Evolutionary conservation across 1,140 invertebrate genomes (phyloP).

Genomic region (Drosophila equinoxialis): DNA sequence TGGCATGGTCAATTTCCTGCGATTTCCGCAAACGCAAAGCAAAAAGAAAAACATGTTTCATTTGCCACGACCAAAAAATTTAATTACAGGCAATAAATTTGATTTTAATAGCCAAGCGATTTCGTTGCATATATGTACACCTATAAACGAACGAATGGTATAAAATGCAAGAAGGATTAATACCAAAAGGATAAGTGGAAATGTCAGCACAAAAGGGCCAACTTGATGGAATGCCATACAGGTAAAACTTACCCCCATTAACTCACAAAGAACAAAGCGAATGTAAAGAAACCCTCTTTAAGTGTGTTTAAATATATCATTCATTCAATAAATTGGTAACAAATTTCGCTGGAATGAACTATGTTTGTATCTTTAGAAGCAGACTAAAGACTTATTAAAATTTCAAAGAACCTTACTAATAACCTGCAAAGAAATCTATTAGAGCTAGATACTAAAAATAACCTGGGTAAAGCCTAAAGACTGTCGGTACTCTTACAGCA

Average conservation of each 20-base stretch:
- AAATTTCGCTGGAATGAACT: too few relatives aligned
- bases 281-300: too few relatives aligned
- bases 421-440: too few relatives aligned
- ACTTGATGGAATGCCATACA: conserved; percentile 41
- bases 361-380: too few relatives aligned
- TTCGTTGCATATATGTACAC: conserved; percentile 40
- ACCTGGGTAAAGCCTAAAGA: too few relatives aligned
- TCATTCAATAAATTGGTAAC: too few relatives aligned
- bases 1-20: conserved; percentile 70
- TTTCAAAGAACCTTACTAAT: too few relatives aligned
- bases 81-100: conserved; percentile 78
- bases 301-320: too few relatives aligned
- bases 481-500: neutral
- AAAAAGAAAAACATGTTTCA: conserved; percentile 23
- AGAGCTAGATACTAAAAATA: too few relatives aligned
- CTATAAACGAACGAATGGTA: neutral
- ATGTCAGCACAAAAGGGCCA: conserved; percentile 47
- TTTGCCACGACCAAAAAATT: conserved; percentile 51
- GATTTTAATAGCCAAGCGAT: conserved; percentile 68
- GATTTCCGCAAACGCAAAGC: conserved; percentile 48
- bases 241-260: neutral
- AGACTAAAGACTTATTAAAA: too few relatives aligned
- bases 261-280: neutral
- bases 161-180: conserved; percentile 23
- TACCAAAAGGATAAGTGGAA: conserved; percentile 28